Base-by-base conservation (phyloP, 1,140 invertebrate genomes). In the Dendrolimus punctatus region DNA sequence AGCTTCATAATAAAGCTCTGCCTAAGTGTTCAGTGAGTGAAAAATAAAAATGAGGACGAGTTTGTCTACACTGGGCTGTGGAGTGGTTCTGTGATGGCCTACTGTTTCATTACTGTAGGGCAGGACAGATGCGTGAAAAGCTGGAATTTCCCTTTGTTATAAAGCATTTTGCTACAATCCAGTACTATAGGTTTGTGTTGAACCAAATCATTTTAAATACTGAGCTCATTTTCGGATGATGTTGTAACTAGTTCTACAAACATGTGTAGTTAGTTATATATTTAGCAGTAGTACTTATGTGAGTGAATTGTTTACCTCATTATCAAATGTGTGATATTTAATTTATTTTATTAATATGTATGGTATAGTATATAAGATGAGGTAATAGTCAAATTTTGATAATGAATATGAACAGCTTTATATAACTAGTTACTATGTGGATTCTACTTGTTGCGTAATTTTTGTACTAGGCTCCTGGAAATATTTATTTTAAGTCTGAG, bases 81-180 rank as follows among this genome's bases (percentile, higher is more conserved):
- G 61, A 70, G 71, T 66, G 60, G 39, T 57, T 66, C 53, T 55
- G 53, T 57, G 50, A 54, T 37, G 60, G 63, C 44, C 60, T 58
- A 58, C 61, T 59, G 68, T 66, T 69, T 71, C 73, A 77, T 81
- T 81, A 79, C 71, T 68, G 67, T 68, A 78, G 78, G 73, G 68
- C 62, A 64, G 63, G 63, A 60, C 64, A 52, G 64, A 61, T 66
- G 64, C 45, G 50, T 56, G 59, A 49, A 66, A 66, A 67, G 57
- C 57, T 54, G 60, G 52, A 52, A 64, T 68, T 63, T 69, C 56
- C 58, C 72, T 76, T 75, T 77, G 72, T 77, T 66, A 64, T 62
- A 66, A 58, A 55, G 42, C 55, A 62, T 65, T 60, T 60, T 52
- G 49, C 51, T 51, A 48, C 42, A 45, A 39, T 51, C 49, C 41